These are phyloP conservation scores for Podabrus alpinus DNA, from an alignment of 2,888 invertebrate species.

Conservation along the genomic window DNA sequence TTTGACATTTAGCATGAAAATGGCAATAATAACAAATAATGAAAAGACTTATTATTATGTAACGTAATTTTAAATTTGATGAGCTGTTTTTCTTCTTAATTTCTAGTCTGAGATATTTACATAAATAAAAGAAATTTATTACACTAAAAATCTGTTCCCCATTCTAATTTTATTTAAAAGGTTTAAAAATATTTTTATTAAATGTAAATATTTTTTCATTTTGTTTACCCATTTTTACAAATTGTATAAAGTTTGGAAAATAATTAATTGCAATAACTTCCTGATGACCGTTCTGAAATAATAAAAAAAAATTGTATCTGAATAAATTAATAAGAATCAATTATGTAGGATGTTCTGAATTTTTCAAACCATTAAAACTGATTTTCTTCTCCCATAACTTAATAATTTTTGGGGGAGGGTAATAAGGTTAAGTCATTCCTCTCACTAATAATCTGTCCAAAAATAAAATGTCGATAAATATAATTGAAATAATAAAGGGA, in stretches of 20 bases:
- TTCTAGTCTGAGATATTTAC: not conserved
- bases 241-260: not conserved
- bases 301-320: too few relatives aligned
- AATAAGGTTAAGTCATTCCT: too few relatives aligned
- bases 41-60: not conserved
- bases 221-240: not conserved
- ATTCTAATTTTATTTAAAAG: not conserved
- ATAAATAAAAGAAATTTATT: not conserved
- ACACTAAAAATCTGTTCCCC: not conserved
- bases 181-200: not conserved
- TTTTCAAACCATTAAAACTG: too few relatives aligned
- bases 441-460: too few relatives aligned
- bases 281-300: too few relatives aligned
- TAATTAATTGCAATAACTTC: not conserved
- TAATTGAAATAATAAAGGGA: not conserved
- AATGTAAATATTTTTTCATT: not conserved
- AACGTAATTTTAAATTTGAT: not conserved
- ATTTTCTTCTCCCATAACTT: too few relatives aligned
- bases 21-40: not conserved
- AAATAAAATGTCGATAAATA: too few relatives aligned
- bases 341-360: too few relatives aligned
- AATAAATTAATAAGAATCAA: too few relatives aligned
- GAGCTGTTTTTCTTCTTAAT: not conserved
- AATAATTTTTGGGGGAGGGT: too few relatives aligned
- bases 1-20: not conserved